Conservation (phyloP, 2,113 vertebrate genomes). For the Megatriorchis doriae region DNA sequence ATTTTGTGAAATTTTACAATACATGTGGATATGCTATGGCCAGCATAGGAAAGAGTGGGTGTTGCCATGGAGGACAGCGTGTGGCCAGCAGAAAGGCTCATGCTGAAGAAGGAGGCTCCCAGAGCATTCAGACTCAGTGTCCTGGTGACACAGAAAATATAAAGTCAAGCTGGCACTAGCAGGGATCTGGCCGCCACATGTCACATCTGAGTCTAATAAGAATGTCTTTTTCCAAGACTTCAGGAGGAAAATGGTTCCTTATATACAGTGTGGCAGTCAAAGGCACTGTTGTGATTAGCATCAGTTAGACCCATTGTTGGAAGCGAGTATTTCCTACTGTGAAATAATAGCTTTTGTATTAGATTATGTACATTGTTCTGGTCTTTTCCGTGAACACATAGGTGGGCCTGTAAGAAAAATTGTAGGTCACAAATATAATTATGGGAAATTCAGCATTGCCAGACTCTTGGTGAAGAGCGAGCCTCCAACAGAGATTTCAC, state of each 20-base stretch:
- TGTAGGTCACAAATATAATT: not conserved
- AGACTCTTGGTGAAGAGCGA: not conserved
- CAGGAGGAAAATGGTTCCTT: not conserved
- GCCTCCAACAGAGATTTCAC: not conserved
- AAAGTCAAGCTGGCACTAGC: not conserved
- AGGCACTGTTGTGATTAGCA: not conserved
- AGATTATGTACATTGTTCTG: not conserved
- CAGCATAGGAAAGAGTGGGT: not conserved
- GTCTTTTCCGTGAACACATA: not conserved
- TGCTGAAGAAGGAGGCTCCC: not conserved
- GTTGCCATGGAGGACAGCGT: fast-evolving
- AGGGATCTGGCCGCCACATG: not conserved
- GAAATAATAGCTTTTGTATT: not conserved
- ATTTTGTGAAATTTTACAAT: not conserved
- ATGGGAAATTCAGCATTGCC: not conserved
- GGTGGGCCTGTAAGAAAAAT: not conserved
- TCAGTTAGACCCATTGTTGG: not conserved
- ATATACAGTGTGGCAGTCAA: not conserved
- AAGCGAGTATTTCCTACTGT: not conserved
- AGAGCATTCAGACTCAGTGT: not conserved
- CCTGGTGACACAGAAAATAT: not conserved
- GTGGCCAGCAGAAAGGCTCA: not conserved
- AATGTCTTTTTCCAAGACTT: not conserved
- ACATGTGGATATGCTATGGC: not conserved
- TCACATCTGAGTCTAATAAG: not conserved